Percentiles rank a stretch among this genome's conserved stretches.
Evolutionary conservation across 2,113 vertebrate species (phyloP).

Genomic region (Diphyllodes magnificus): DNA sequence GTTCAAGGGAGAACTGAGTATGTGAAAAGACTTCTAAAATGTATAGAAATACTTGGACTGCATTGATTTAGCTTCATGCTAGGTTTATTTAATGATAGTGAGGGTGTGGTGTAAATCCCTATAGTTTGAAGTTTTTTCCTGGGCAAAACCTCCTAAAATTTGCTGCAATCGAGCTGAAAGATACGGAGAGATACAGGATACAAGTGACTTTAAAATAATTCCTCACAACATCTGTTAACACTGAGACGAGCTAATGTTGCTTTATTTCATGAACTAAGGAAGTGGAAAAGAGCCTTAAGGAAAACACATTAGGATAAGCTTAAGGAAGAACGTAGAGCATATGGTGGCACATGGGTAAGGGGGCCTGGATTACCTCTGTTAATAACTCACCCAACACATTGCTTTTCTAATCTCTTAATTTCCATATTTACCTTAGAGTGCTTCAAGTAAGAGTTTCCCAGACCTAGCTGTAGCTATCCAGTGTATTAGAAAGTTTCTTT

Average conservation of each 20-base stretch:
- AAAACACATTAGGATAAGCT: slow-evolving; percentile 59
- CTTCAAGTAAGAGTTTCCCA: slow-evolving; percentile 46
- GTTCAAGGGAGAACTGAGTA: background rate
- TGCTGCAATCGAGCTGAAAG: background rate
- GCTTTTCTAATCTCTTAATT: slow-evolving; percentile 49
- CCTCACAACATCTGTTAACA: slow-evolving; percentile 59
- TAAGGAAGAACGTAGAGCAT: slow-evolving; percentile 21
- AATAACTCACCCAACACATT: slow-evolving; percentile 25
- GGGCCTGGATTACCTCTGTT: background rate
- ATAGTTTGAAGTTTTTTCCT: background rate
- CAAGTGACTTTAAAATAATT: slow-evolving; percentile 23
- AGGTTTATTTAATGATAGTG: background rate
- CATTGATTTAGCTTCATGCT: background rate
- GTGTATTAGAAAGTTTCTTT: slow-evolving; percentile 32
- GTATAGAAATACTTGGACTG: background rate
- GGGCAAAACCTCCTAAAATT: background rate
- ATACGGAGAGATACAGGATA: slow-evolving; percentile 41
- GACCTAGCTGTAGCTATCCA: slow-evolving; percentile 5
- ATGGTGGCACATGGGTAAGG: background rate
- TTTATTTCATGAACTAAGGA: slow-evolving; percentile 66
- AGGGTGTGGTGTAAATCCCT: slow-evolving; percentile 12
- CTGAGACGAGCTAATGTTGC: slow-evolving; percentile 48
- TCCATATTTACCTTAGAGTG: slow-evolving; percentile 43
- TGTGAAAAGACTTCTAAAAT: slow-evolving; percentile 13
- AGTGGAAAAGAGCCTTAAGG: slow-evolving; percentile 61